A percentile compares a stretch with the other conserved stretches of the same genome.
phyloP scores from a whole-genome alignment of 1,140 invertebrate species.

The Lepeophtheirus salmonis region DNA sequence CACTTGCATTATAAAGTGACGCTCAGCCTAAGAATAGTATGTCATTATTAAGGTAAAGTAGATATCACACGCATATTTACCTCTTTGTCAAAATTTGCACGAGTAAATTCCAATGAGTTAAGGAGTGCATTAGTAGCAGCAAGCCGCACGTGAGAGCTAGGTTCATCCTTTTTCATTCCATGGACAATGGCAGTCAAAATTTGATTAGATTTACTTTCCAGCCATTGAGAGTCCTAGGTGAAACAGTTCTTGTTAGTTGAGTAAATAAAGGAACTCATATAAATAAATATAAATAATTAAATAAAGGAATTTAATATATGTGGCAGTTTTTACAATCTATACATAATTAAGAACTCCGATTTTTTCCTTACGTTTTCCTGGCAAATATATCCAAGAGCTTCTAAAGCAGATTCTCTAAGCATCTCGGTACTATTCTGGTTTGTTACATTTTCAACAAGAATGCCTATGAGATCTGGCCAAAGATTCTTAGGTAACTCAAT shows the following conservation, averaged over 20 bases:
- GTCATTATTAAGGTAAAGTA: too few relatives aligned
- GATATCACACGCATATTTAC: too few relatives aligned
- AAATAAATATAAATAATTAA: constrained; percentile 8
- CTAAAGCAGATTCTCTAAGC: constrained; percentile 84
- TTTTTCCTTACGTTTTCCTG: constrained; percentile 31
- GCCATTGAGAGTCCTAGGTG: constrained; percentile 60
- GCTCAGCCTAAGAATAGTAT: constrained; percentile 52
- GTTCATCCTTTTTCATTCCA: constrained; percentile 73
- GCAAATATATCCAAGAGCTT: constrained; percentile 82
- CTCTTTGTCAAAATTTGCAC: constrained; percentile 93
- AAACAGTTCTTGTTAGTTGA: too few relatives aligned
- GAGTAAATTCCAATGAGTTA: constrained; percentile 98
- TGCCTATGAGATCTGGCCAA: constrained; percentile 59
- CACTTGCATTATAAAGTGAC: constrained; percentile 99
- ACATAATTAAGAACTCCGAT: too few relatives aligned
- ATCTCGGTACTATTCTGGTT: constrained; percentile 46
- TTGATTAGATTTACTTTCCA: constrained; percentile 76
- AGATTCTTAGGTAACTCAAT: constrained; percentile 63
- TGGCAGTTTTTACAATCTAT: constrained; percentile 33
- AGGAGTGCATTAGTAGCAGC: constrained; percentile 89
- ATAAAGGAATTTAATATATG: constrained; percentile 38
- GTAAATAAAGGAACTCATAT: too few relatives aligned
- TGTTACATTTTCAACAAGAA: constrained; percentile 71
- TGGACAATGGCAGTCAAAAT: constrained; percentile 97
- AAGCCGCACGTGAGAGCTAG: constrained; percentile 60